These are phyloP conservation scores for Cyrtonyx montezumae DNA, from an alignment of 2,113 vertebrate genomes.

Conservation along the genomic window DNA sequence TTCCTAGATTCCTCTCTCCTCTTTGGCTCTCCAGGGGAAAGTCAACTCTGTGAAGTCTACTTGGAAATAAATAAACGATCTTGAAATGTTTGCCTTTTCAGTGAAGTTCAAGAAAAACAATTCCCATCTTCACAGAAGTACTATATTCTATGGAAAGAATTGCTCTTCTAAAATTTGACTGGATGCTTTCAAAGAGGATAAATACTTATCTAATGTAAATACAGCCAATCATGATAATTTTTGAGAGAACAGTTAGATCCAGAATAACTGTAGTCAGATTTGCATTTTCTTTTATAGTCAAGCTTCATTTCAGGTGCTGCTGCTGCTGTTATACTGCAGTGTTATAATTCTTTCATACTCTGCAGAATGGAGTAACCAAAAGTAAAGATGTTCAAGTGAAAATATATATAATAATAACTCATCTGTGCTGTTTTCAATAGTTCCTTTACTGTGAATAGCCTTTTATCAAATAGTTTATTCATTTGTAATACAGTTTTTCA, in stretches of 20 bases:
- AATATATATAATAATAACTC: neutral
- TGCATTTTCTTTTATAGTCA: neutral
- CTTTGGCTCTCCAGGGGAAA: neutral
- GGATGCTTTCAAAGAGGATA: neutral
- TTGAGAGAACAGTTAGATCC: neutral
- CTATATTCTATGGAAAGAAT: neutral
- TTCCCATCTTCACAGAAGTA: neutral
- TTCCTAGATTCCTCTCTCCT: neutral
- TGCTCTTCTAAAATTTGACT: neutral
- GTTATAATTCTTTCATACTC: neutral
- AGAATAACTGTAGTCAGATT: neutral
- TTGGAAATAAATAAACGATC: neutral
- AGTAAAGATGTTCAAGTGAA: neutral
- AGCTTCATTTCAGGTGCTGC: neutral
- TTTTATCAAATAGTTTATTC: neutral
- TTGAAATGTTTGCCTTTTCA: neutral
- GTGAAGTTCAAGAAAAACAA: neutral
- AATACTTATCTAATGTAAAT: neutral
- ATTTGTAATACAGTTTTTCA: neutral
- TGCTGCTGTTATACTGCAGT: neutral
- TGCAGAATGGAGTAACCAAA: neutral
- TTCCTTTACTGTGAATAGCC: neutral
- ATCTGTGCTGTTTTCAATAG: neutral
- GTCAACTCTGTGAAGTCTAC: neutral
- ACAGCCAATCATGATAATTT: neutral